phyloP scores from a whole-genome alignment of 2,113 vertebrate genomes.

The Cyprinodon variegatus region DNA sequence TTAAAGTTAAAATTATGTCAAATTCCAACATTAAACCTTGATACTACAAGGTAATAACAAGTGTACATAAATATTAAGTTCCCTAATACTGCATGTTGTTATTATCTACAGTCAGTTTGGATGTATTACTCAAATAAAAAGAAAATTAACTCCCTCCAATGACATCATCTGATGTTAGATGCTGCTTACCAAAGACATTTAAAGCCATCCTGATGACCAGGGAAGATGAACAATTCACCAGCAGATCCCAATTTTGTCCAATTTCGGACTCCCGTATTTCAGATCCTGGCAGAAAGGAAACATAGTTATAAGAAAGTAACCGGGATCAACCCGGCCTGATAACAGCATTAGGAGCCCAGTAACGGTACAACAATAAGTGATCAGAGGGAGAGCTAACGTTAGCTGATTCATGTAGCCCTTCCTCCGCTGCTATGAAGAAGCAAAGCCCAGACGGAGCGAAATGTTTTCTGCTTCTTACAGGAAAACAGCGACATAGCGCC shows the following conservation, averaged over 20 bases:
- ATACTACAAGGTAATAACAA: too few species aligned
- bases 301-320: not conserved
- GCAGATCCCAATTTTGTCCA: constrained; percentile 33
- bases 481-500: too few species aligned
- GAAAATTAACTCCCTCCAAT: not conserved
- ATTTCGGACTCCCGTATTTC: constrained; percentile 13
- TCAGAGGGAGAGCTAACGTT: constrained; percentile 56
- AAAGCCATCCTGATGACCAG: constrained; percentile 69
- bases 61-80: not conserved
- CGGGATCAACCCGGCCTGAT: not conserved
- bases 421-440: constrained; percentile 8
- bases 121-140: not conserved
- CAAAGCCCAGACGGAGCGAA: not conserved
- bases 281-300: constrained; percentile 32
- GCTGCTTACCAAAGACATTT: constrained; percentile 76
- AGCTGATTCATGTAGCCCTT: constrained; percentile 37
- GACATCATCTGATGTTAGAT: not conserved
- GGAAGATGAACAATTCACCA: constrained; percentile 49
- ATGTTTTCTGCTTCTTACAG: too few species aligned
- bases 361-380: constrained; percentile 34
- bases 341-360: constrained; percentile 19
- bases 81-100: not conserved
- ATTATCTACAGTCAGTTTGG: not conserved
- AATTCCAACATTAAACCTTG: too few species aligned
- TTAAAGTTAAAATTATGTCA: too few species aligned